phyloP scores from a whole-genome alignment of 1,140 invertebrate genomes.

The Rhyzopertha dominica region DNA sequence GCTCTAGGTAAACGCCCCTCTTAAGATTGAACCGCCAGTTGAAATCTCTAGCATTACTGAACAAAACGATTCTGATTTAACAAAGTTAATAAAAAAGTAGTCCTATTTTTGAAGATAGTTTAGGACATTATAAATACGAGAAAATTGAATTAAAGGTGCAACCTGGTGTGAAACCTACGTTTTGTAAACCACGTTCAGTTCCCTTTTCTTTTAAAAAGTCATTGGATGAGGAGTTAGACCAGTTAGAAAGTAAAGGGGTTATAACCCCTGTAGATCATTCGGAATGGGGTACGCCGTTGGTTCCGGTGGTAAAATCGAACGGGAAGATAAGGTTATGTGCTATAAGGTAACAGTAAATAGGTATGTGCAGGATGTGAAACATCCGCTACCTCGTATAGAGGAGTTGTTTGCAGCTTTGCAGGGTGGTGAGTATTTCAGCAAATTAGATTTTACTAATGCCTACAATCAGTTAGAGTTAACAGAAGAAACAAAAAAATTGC shows the following conservation, averaged over 20 bases:
- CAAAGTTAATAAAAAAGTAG: too few species aligned
- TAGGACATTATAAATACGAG: conserved; percentile 16
- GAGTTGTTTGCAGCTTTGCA: conserved; percentile 37
- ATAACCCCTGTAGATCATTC: conserved; percentile 25
- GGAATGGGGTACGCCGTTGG: conserved; percentile 48
- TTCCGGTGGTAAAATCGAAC: conserved; percentile 47
- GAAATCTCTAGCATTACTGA: too few species aligned
- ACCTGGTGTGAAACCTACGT: conserved; percentile 29
- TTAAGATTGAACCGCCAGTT: too few species aligned
- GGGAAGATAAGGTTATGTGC: conserved; percentile 32
- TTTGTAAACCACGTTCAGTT: conserved; percentile 35
- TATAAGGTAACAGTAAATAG: conserved; percentile 33
- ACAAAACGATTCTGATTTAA: too few species aligned
- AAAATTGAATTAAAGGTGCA: conserved; percentile 16
- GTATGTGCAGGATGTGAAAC: conserved; percentile 21
- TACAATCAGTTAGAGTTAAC: conserved; percentile 43
- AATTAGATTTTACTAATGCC: conserved; percentile 43
- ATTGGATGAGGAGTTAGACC: conserved; percentile 44
- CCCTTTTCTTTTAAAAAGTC: conserved; percentile 40
- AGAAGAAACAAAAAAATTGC: conserved; percentile 22
- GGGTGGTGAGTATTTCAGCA: conserved; percentile 36
- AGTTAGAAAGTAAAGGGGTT: conserved; percentile 37
- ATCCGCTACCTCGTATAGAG: conserved; percentile 33
- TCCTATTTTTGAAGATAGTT: too few species aligned
- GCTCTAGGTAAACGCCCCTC: too few species aligned